phyloP scores from a whole-genome alignment of 2,797 vertebrate species.

The Vespertilio murinus region DNA sequence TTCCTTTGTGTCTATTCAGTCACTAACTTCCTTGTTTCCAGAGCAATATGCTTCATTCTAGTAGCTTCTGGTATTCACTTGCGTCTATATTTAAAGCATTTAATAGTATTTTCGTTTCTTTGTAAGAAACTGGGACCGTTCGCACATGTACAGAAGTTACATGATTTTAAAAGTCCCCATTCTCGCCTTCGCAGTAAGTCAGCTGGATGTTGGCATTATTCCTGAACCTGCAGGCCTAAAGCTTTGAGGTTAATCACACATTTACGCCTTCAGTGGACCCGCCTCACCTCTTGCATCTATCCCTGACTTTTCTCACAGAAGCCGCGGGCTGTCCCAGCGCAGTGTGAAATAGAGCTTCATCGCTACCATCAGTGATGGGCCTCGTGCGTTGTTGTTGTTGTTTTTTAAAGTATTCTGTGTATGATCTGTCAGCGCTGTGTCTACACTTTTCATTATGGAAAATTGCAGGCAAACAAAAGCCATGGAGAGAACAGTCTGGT shows the following conservation, averaged over 20 bases:
- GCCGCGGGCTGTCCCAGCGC: not conserved
- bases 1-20: slow-evolving; percentile 69
- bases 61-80: slow-evolving; percentile 54
- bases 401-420: not conserved
- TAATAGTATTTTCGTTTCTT: slow-evolving; percentile 55
- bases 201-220: slow-evolving; percentile 25
- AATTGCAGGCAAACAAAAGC: slow-evolving; percentile 29
- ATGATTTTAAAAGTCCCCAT: slow-evolving; percentile 39
- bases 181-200: slow-evolving; percentile 42
- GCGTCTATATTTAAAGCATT: slow-evolving; percentile 69
- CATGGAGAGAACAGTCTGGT: not conserved
- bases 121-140: slow-evolving; percentile 38
- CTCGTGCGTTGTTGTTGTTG: not conserved
- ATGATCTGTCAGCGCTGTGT: slow-evolving; percentile 1
- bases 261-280: slow-evolving; percentile 39
- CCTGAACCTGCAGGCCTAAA: not conserved
- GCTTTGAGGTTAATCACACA: slow-evolving; percentile 15
- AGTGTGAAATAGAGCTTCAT: slow-evolving; percentile 10
- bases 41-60: slow-evolving; percentile 62
- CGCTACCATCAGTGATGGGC: slow-evolving; percentile 10
- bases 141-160: slow-evolving; percentile 44
- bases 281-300: not conserved
- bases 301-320: slow-evolving; percentile 27
- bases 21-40: slow-evolving; percentile 72
- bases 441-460: slow-evolving; percentile 24